These are phyloP conservation scores for Andrena praecox DNA, from an alignment of 2,888 invertebrate species.

Conservation along the genomic window DNA sequence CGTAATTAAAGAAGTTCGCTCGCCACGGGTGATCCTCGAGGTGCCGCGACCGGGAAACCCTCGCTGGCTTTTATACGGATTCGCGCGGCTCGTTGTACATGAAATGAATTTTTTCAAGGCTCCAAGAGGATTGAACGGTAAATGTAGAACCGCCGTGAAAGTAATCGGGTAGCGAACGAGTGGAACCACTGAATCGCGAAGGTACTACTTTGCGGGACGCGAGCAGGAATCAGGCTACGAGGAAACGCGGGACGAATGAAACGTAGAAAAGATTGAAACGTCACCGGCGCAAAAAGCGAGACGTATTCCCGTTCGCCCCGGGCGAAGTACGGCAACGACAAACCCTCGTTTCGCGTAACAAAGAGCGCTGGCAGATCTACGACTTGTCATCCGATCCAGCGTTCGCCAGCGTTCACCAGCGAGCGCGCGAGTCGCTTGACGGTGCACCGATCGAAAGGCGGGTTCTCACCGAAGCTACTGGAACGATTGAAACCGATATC, in stretches of 20 bases:
- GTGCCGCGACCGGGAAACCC: constrained; percentile 13
- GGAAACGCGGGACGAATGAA: neutral
- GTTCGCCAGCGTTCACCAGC: neutral
- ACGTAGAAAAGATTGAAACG: constrained; percentile 20
- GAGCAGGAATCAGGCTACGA: neutral
- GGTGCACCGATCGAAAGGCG: constrained; percentile 6
- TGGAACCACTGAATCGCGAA: neutral
- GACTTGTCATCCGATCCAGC: constrained; percentile 10
- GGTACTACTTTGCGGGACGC: neutral
- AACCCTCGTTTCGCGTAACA: constrained; percentile 27
- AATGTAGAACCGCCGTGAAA: neutral
- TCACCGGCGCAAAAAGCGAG: neutral
- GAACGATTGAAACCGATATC: constrained; percentile 45
- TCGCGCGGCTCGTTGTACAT: neutral
- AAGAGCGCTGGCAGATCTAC: constrained; percentile 14
- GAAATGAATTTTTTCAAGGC: neutral
- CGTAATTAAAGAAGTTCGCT: constrained; percentile 27
- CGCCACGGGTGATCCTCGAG: constrained; percentile 13
- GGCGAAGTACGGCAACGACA: neutral
- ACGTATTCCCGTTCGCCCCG: neutral
- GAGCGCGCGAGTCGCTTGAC: neutral
- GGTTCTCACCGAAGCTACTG: constrained; percentile 31
- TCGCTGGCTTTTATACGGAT: neutral
- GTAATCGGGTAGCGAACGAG: neutral
- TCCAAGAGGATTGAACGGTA: neutral